Base-by-base conservation (phyloP, 2,888 invertebrate genomes). In the Papilio gigon region DNA sequence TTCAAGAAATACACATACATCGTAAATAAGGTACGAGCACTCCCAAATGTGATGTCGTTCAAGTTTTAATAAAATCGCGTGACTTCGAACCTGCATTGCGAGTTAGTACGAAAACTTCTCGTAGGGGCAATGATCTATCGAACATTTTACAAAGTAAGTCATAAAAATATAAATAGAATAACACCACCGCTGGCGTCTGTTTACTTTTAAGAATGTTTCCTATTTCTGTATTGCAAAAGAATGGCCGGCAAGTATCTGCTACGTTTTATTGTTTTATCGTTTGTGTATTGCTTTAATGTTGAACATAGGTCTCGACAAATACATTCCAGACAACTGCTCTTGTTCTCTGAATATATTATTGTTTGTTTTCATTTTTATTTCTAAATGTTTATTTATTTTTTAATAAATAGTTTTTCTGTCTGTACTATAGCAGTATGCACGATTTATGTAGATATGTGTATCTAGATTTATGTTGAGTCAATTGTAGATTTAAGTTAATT, bases 101-200 rank as follows among this genome's bases (percentile, higher is more conserved):
- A 63, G 71, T 71, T 62, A 65, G 59, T 71, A 75, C 75, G 75
- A 76, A 71, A 75, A 79, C 79, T 71, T 72, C 69, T 84, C 68
- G 88, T 88, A 84, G 76, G 81, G 81, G 80, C 80, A 77, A 83
- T 86, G 88, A 88, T 88, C 84, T 86, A 89, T 82, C 74, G 83
- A 80, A 78, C 83, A 85, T 88, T 87, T 87, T 84, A 86, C 86
- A 81, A 87, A 89, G 89, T 87, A 87, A 86, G 84, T 87, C 82
- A 84, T 89, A 87, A 88, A 88, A 87, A 87, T 80, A 84, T 79
- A 81, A 81, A 82, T 80, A 82, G 81, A 80, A 79, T 76, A 76
- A 76, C 75, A 76, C 77, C 74, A 78, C 77, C 75, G 77, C 80
- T 78, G 78, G 81, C 74, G 76, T 76, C 74, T 75, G 75, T 63